Conservation (phyloP, 2,113 vertebrate genomes). For the Romanogobio albipinnatus region DNA sequence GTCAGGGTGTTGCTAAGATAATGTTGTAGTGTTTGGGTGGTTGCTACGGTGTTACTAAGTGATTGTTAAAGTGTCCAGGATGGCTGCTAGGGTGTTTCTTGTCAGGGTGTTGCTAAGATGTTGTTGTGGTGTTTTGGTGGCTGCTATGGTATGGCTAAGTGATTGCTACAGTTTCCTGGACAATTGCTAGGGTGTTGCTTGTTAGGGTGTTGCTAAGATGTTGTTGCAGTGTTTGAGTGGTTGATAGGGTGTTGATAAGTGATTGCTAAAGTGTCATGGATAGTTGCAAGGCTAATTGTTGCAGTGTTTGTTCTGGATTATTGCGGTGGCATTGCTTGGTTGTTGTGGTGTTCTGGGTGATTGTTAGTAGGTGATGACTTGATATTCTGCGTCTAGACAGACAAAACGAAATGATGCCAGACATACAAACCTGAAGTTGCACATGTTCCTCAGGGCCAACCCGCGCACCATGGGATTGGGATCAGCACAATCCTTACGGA, state of each 20-base stretch:
- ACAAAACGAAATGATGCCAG: not conserved
- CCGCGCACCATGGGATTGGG: slow-evolving; percentile 93
- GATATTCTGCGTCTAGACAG: not conserved
- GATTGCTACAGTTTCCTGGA: not conserved
- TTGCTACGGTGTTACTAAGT: too few species aligned
- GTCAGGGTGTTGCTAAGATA: not conserved
- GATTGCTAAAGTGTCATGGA: not conserved
- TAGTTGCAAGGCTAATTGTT: not conserved
- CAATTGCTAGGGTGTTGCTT: not conserved
- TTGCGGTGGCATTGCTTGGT: not conserved
- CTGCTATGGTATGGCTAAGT: not conserved
- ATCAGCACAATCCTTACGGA: slow-evolving; percentile 92
- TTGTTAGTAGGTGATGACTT: not conserved
- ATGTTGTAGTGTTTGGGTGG: too few species aligned
- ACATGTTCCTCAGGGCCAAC: slow-evolving; percentile 91
- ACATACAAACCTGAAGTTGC: slow-evolving; percentile 83
- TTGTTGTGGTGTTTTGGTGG: not conserved
- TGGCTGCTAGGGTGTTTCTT: not conserved
- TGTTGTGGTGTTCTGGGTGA: not conserved
- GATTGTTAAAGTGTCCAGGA: too few species aligned
- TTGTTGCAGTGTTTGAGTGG: not conserved
- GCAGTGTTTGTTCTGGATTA: not conserved
- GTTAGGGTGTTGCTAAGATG: not conserved
- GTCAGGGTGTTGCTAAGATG: not conserved
- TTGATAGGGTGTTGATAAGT: not conserved